A percentile compares a stretch with the other conserved stretches of the same genome.
phyloP scores from a whole-genome alignment of 2,888 invertebrate genomes.

The Leptogaster cylindrica region DNA sequence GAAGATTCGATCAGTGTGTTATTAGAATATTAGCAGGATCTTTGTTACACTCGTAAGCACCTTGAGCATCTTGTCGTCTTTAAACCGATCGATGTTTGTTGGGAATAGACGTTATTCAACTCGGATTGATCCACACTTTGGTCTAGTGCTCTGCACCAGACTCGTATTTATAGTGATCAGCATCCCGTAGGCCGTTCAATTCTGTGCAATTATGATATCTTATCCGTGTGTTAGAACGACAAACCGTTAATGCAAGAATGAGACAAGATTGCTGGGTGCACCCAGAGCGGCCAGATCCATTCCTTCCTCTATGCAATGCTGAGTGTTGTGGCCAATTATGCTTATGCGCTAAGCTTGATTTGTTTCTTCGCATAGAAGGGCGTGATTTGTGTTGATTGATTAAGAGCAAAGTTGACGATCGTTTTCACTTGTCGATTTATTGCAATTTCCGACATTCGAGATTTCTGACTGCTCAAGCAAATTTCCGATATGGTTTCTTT shows the following conservation, averaged over 20 bases:
- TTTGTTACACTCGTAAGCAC: conserved; percentile 5
- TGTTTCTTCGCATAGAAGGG: not conserved
- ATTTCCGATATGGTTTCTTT: no score
- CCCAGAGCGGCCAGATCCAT: not conserved
- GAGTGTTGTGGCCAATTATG: conserved; percentile 1
- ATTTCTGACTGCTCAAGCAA: no score
- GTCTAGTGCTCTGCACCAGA: conserved; percentile 2
- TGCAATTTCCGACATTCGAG: no score
- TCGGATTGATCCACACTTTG: conserved; percentile 26
- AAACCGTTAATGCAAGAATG: conserved; percentile 2
- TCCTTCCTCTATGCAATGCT: conserved; percentile 12
- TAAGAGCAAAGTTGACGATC: no score
- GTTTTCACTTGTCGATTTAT: no score
- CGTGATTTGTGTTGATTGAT: conserved; percentile 35
- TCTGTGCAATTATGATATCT: conserved; percentile 22
- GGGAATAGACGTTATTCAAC: not conserved
- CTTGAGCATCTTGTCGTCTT: conserved; percentile 1
- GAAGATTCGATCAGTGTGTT: no score
- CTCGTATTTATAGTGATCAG: conserved; percentile 27
- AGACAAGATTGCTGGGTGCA: conserved; percentile 33
- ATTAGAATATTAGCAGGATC: no score
- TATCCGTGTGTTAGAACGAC: conserved; percentile 26
- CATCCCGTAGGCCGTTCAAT: conserved; percentile 22
- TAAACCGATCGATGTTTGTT: not conserved
- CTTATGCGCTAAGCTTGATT: conserved; percentile 3